These are phyloP conservation scores for Scolopax rusticola DNA, from an alignment of 2,797 vertebrate species.

Conservation along the genomic window DNA sequence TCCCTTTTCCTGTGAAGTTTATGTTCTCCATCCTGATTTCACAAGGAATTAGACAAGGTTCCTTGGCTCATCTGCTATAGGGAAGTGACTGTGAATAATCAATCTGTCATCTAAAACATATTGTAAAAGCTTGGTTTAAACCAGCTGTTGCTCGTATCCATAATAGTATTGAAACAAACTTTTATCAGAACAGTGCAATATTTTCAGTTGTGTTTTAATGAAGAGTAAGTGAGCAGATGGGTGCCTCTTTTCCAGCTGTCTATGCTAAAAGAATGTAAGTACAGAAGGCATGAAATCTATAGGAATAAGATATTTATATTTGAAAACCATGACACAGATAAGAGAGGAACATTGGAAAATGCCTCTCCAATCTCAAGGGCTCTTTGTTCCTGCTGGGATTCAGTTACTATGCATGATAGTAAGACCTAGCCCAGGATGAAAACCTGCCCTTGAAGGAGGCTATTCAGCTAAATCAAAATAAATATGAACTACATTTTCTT, in stretches of 20 bases:
- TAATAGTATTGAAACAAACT: background rate
- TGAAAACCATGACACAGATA: background rate
- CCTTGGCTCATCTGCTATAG: background rate
- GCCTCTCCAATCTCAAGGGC: background rate
- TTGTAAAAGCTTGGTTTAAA: background rate
- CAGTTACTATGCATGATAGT: background rate
- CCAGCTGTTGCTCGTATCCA: background rate
- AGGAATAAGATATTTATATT: background rate
- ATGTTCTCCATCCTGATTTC: background rate
- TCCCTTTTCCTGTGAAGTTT: background rate
- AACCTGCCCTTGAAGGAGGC: background rate
- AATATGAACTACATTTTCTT: background rate
- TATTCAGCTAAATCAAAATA: background rate
- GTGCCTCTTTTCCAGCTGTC: background rate
- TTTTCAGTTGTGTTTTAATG: background rate
- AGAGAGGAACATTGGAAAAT: background rate
- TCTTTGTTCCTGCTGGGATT: background rate
- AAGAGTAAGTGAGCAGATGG: background rate
- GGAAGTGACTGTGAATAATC: background rate
- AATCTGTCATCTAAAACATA: background rate
- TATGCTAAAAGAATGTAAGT: background rate
- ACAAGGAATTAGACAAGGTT: background rate
- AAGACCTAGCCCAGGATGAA: background rate
- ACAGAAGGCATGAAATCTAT: background rate
- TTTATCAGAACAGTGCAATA: background rate